phyloP scores from a whole-genome alignment of 2,888 invertebrate genomes.

The Drosophila barbarae region DNA sequence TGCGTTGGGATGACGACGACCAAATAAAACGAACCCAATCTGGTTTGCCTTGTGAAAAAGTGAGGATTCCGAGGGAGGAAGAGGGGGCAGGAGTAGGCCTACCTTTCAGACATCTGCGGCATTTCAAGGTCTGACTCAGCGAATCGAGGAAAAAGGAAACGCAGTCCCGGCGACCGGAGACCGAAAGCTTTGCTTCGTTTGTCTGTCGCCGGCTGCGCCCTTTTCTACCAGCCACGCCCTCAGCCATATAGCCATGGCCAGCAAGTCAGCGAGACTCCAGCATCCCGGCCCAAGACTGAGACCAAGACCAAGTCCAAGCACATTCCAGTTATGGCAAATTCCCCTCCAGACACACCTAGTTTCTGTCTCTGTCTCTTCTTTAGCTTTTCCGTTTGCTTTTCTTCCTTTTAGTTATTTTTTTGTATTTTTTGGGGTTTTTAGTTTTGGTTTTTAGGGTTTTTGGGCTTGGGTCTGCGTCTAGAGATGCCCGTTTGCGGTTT shows the following conservation, averaged over 20 bases:
- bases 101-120: constrained; percentile 63
- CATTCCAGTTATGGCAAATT: constrained; percentile 68
- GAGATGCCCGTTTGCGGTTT: constrained; percentile 15
- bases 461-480: constrained; percentile 4
- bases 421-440: constrained; percentile 6
- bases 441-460: constrained; percentile 12
- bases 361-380: constrained; percentile 39
- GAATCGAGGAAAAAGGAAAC: constrained; percentile 61
- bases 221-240: constrained; percentile 47
- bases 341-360: constrained; percentile 69
- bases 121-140: constrained; percentile 72
- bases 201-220: constrained; percentile 49
- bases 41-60: constrained; percentile 66
- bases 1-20: constrained; percentile 37
- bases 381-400: constrained; percentile 16
- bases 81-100: constrained; percentile 17
- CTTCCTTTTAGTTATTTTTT: neutral
- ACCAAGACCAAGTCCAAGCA: constrained; percentile 31
- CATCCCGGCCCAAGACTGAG: constrained; percentile 5
- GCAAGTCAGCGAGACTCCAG: neutral
- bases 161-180: constrained; percentile 15
- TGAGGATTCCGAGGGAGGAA: neutral
- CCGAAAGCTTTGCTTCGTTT: constrained; percentile 21
- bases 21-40: constrained; percentile 47
- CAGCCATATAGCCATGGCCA: constrained; percentile 8